A percentile compares a stretch with the other conserved stretches of the same genome.
These are phyloP conservation scores for Maniola jurtina DNA, from an alignment of 1,140 invertebrate genomes.

Conservation along the genomic window DNA sequence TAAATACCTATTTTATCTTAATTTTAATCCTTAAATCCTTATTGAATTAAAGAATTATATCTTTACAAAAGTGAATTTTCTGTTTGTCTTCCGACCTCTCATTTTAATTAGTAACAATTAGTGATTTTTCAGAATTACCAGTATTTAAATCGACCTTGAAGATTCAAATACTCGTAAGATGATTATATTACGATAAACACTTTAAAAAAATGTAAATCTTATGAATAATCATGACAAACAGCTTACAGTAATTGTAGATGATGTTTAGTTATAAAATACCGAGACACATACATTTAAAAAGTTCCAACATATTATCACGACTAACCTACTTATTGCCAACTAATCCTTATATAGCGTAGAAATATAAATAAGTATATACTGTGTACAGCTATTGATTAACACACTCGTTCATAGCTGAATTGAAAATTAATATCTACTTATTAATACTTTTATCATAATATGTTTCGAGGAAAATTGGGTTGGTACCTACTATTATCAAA, in stretches of 20 bases:
- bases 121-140: too few relatives aligned
- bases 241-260: not conserved
- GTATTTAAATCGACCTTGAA: too few relatives aligned
- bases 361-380: not conserved
- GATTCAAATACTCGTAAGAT: too few relatives aligned
- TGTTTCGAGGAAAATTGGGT: too few relatives aligned
- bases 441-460: too few relatives aligned
- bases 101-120: too few relatives aligned
- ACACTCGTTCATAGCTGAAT: not conserved
- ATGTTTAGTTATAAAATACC: not conserved
- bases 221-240: not conserved
- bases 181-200: not conserved
- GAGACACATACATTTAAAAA: not conserved
- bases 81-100: too few relatives aligned
- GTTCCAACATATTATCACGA: not conserved
- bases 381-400: not conserved
- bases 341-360: slow-evolving; percentile 3
- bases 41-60: too few relatives aligned
- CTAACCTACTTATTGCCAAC: slow-evolving; percentile 3
- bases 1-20: too few relatives aligned
- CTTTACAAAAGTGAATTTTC: too few relatives aligned
- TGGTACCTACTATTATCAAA: too few relatives aligned
- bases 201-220: not conserved
- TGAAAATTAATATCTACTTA: not conserved
- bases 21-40: too few relatives aligned